phyloP scores from a whole-genome alignment of 2,888 invertebrate genomes.

The Tillus elongatus region DNA sequence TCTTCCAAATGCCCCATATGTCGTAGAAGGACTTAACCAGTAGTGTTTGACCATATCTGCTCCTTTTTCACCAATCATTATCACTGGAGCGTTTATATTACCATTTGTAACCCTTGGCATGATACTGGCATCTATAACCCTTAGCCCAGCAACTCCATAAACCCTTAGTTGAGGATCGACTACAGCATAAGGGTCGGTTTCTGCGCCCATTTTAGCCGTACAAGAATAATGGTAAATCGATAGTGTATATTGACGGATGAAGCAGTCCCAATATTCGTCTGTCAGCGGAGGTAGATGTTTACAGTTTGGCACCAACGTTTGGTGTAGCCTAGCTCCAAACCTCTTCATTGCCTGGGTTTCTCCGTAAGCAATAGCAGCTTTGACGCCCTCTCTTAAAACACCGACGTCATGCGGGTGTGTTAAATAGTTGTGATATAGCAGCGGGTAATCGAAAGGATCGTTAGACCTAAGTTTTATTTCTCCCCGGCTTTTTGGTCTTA shows the following conservation, averaged over 20 bases:
- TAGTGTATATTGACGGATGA: slow-evolving; percentile 74
- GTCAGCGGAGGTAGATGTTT: slow-evolving; percentile 67
- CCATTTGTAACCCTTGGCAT: slow-evolving; percentile 84
- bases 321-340: slow-evolving; percentile 70
- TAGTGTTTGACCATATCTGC: slow-evolving; percentile 67
- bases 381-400: slow-evolving; percentile 76
- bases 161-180: slow-evolving; percentile 70
- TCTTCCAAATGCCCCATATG: slow-evolving; percentile 8
- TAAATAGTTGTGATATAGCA: slow-evolving; percentile 86
- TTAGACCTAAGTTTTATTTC: slow-evolving; percentile 54
- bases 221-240: slow-evolving; percentile 82
- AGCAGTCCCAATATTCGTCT: slow-evolving; percentile 83
- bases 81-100: slow-evolving; percentile 78
- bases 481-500: slow-evolving; percentile 81
- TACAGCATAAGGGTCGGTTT: slow-evolving; percentile 67
- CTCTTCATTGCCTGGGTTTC: slow-evolving; percentile 69
- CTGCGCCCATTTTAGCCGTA: slow-evolving; percentile 77
- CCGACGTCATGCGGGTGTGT: slow-evolving; percentile 78
- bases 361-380: slow-evolving; percentile 72
- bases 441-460: slow-evolving; percentile 68
- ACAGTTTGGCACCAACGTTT: slow-evolving; percentile 70
- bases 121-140: slow-evolving; percentile 80
- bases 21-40: slow-evolving; percentile 22
- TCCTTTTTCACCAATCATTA: slow-evolving; percentile 83
- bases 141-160: slow-evolving; percentile 65